Percentiles rank a stretch among this genome's conserved stretches.
Conservation (phyloP, 2,113 vertebrate species). For the Zosterops hypoxanthus region DNA sequence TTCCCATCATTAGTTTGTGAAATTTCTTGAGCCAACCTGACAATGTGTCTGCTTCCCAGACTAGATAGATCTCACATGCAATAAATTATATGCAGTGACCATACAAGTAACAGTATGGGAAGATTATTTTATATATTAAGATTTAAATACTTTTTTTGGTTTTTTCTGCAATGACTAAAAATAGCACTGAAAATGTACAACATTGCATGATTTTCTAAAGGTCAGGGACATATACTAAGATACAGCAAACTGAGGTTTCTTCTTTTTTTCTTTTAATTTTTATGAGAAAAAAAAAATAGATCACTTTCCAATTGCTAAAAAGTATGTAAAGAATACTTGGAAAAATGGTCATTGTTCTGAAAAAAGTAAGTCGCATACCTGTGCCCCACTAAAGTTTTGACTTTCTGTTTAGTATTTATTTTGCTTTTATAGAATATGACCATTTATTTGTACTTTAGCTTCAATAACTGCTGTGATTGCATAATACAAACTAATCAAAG, state of each 20-base stretch:
- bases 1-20: too few species aligned
- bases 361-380: not conserved
- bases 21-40: not conserved
- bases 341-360: not conserved
- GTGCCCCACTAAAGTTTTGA: not conserved
- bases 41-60: not conserved
- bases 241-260: rapidly evolving
- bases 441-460: not conserved
- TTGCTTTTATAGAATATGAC: not conserved
- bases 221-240: not conserved
- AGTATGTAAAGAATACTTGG: too few species aligned
- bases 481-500: not conserved
- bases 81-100: not conserved
- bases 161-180: not conserved
- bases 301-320: not conserved
- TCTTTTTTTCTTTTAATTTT: not conserved
- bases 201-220: not conserved
- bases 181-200: not conserved
- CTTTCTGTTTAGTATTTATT: not conserved
- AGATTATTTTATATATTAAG: not conserved
- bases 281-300: not conserved
- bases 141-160: rapidly evolving
- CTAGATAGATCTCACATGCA: not conserved
- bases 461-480: not conserved
- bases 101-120: not conserved